Base-by-base conservation (phyloP, 2,113 vertebrate genomes). In the Pelobates fuscus region DNA sequence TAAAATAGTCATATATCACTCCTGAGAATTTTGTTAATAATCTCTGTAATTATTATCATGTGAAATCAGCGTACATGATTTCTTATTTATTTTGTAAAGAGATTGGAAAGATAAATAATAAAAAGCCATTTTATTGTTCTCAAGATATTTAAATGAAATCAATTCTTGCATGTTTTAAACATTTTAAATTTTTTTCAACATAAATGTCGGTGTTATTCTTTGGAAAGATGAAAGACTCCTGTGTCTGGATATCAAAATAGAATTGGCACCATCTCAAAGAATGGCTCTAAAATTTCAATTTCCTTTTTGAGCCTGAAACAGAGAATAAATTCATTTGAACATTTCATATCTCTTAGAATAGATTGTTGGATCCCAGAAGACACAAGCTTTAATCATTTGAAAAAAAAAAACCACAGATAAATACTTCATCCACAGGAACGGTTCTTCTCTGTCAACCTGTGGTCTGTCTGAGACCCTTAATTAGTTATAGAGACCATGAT, bases 401-500 rank as follows among this genome's bases (percentile, higher is more conserved):
- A 0, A 66, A 82, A 0, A 0, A 67, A 83, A 49, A 81, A 43
- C n/a, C 70, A 62, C 2, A 32, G 30, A 77, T 43, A 25, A 77
- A 43, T 66, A 79, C 82, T 84, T 71, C 82, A 78, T 58, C 78
- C 81, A 78, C 79, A 82, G 79, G 83, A 85, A 84, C 59, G 0
- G 79, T 84, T 71, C 81, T 67, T 80, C 80, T 84, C 0, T 78
- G 81, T 84, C 87, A 89, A 93, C 90, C 90, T 91, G 90, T 90
- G 86, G 89, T 88, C 89, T 85, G 82, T 71, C 83, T 83, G 85
- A 65, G 1, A 87, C 81, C 85, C 84, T 79, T 91, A 91, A 92
- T 93, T 91, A 91, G 91, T 85, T 85, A 80, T 86, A 89, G 87
- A 91, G 90, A 92, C 92, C 91, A 93, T 93, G 91, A 88, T 88